Evolutionary conservation across 2,888 invertebrate species (phyloP).

Genomic region (Allolobophora icterica): DNA sequence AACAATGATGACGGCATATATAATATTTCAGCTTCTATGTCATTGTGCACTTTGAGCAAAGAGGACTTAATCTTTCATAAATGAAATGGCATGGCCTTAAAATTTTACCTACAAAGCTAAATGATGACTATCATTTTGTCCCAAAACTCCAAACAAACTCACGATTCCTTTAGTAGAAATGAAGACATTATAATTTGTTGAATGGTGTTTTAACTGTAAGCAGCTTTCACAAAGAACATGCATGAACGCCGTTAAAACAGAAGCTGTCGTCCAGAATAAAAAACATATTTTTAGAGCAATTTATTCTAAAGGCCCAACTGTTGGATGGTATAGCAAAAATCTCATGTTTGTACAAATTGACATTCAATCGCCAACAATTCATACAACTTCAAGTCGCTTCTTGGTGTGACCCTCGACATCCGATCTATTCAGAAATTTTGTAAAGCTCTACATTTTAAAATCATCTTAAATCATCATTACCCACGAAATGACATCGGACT

Average conservation of each 20-base stretch:
- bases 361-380: not conserved
- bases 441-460: not conserved
- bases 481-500: not conserved
- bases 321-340: not conserved
- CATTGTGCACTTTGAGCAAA: not conserved
- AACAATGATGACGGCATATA: not conserved
- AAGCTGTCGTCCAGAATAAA: not conserved
- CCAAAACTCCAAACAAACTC: not conserved
- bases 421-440: not conserved
- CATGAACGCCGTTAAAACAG: not conserved
- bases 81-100: not conserved
- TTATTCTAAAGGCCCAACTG: not conserved
- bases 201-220: not conserved
- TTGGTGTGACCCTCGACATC: too few species aligned
- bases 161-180: not conserved
- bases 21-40: not conserved
- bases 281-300: not conserved
- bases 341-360: not conserved
- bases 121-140: not conserved
- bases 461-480: not conserved
- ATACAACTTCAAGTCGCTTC: not conserved
- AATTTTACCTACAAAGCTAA: not conserved
- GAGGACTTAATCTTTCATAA: not conserved
- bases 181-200: constrained; percentile 17
- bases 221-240: not conserved